These are phyloP conservation scores for Synanceia verrucosa DNA, from an alignment of 2,797 vertebrate species.

Conservation along the genomic window DNA sequence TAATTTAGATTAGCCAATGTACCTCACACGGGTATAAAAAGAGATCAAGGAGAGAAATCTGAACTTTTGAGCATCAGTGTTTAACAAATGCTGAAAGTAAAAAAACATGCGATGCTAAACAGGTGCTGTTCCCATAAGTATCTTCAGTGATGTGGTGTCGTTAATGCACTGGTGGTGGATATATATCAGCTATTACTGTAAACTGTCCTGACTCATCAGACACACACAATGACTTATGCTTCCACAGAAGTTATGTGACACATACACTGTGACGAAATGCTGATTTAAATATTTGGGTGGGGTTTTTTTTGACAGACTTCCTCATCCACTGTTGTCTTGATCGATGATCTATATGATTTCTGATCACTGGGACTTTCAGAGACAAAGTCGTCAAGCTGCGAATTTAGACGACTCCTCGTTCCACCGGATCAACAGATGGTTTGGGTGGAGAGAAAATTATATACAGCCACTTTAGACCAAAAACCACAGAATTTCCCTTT, in stretches of 20 bases:
- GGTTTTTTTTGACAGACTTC: not conserved
- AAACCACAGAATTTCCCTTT: conserved; percentile 76
- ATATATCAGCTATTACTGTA: conserved; percentile 39
- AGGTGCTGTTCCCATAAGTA: conserved; percentile 23
- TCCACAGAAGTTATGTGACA: not conserved
- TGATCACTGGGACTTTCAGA: not conserved
- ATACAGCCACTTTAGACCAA: conserved; percentile 70
- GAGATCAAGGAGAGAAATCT: conserved; percentile 18
- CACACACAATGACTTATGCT: conserved; percentile 17
- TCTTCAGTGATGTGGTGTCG: conserved; percentile 26
- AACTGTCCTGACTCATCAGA: conserved; percentile 6
- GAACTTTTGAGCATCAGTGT: not conserved
- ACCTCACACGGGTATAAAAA: conserved; percentile 7
- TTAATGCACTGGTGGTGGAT: conserved; percentile 28
- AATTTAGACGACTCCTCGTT: conserved; percentile 40
- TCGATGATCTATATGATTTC: not conserved
- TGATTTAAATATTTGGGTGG: not conserved
- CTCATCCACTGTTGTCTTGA: not conserved
- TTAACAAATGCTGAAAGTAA: conserved; percentile 7
- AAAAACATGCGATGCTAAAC: conserved; percentile 1
- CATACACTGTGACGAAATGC: not conserved
- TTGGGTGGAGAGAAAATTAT: conserved; percentile 78
- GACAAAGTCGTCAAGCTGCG: conserved; percentile 9
- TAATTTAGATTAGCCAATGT: conserved; percentile 31
- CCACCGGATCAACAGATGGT: conserved; percentile 68